Evolutionary conservation across 2,888 invertebrate species (phyloP), one percentile per base, ranked within the genome.

Genomic region (Conops quadrifasciatus): DNA sequence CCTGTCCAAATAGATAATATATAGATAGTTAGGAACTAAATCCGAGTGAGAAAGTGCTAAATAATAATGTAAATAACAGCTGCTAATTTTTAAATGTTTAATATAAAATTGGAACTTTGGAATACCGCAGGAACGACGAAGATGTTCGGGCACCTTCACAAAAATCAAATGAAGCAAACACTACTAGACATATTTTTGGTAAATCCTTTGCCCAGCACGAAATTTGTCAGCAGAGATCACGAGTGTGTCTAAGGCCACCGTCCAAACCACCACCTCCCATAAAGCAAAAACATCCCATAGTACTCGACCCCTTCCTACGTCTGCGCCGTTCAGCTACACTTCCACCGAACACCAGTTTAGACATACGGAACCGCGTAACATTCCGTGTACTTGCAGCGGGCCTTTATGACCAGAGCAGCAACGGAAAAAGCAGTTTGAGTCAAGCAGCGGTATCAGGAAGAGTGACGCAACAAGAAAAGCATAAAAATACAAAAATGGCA

Each of bases 401-500:
- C n/a, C 19, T n/a, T n/a, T n/a, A 70, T 9, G 71, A 59, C 30
- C 76, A 71, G 69, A 76, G 74, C 65, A 71, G 58, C 24, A 73
- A 72, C 68, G 53, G 67, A 45, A 72, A 75, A 56, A 63, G 62
- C 26, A 56, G 63, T 65, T 58, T 36, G 49, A 47, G 59, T 43
- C 62, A 67, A 51, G 30, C 49, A 24, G n/a, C 49, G 70, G 53
- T 60, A 28, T 21, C 30, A 56, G 21, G 9, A 47, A 16, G 16
- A 30, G n/a, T n/a, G n/a, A 30, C 16, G 11, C 19, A 28, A 9
- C 53, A 47, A 16, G 26, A 63, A 26, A 51, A 71, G 11, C 60
- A 60, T 47, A 11, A 49, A 66, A 76, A 75, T 68, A 75, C 74
- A 63, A 85, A 92, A 84, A 95, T 95, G 94, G 93, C 94, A 75